These are phyloP conservation scores for Drosophila mulleri DNA, from an alignment of 2,888 invertebrate species.

Conservation along the genomic window DNA sequence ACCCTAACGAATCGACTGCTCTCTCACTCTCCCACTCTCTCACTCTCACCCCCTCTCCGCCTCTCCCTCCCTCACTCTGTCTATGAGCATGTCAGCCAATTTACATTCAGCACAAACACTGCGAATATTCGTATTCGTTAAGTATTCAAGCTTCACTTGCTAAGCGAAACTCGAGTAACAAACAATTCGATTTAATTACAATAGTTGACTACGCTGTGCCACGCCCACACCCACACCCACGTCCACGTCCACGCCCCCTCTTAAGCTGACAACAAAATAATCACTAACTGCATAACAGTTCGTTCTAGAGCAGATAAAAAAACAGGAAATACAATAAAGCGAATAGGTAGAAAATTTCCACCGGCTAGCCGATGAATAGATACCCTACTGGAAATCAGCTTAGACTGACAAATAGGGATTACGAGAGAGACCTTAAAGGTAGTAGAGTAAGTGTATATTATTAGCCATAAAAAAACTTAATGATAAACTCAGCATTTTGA, in stretches of 20 bases:
- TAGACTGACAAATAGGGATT: too few relatives aligned
- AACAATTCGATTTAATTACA: constrained; percentile 59
- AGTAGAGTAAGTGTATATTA: too few relatives aligned
- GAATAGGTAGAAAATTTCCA: background rate
- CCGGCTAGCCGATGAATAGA: background rate
- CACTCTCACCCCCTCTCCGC: background rate
- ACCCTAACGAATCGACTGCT: background rate
- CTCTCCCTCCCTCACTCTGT: background rate
- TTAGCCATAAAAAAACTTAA: too few relatives aligned
- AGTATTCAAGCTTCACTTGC: constrained; percentile 19
- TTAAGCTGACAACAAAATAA: constrained; percentile 21
- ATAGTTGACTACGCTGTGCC: constrained; percentile 22
- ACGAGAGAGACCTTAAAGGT: too few relatives aligned
- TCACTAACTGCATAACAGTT: constrained; percentile 26
- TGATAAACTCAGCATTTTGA: too few relatives aligned
- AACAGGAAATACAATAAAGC: background rate
- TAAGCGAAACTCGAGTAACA: constrained; percentile 18
- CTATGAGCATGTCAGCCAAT: background rate
- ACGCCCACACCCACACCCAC: background rate
- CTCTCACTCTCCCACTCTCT: background rate
- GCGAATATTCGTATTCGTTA: constrained; percentile 11
- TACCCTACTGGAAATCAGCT: background rate
- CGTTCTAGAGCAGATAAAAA: constrained; percentile 3
- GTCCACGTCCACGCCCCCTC: background rate
- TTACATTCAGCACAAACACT: constrained; percentile 15